phyloP scores from a whole-genome alignment of 1,140 invertebrate species.

The Lethrus apterus region DNA sequence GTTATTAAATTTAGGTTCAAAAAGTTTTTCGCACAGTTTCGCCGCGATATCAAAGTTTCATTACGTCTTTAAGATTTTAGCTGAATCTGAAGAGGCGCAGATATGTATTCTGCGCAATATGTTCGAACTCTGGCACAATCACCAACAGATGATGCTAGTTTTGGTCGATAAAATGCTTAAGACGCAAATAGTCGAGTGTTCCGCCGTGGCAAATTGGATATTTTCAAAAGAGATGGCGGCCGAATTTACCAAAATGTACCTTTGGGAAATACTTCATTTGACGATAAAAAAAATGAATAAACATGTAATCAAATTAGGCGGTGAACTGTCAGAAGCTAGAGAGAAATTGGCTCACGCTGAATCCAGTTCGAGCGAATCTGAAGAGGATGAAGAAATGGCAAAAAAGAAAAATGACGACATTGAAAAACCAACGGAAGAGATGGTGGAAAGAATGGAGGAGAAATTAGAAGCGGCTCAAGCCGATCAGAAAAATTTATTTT shows the following conservation, averaged over 20 bases:
- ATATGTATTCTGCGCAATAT: conserved; percentile 89
- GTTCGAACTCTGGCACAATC: conserved; percentile 88
- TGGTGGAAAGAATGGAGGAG: conserved; percentile 89
- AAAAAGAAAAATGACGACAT: conserved; percentile 55
- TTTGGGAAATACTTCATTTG: conserved; percentile 96
- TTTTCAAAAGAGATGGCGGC: conserved; percentile 94
- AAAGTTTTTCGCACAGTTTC: conserved; percentile 97
- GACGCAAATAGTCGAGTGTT: conserved; percentile 94
- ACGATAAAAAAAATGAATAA: conserved; percentile 97
- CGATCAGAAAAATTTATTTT: conserved; percentile 93
- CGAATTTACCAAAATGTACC: conserved; percentile 90
- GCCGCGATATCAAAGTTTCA: conserved; percentile 96
- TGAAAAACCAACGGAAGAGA: conserved; percentile 78
- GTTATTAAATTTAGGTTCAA: conserved; percentile 84
- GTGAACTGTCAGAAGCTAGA: conserved; percentile 76
- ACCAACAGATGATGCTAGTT: conserved; percentile 96
- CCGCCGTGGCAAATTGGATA: conserved; percentile 96
- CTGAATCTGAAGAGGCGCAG: conserved; percentile 92
- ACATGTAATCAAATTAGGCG: conserved; percentile 79
- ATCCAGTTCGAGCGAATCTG: conserved; percentile 69
- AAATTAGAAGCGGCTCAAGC: conserved; percentile 88
- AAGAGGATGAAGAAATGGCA: conserved; percentile 55
- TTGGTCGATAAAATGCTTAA: conserved; percentile 96
- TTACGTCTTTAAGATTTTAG: conserved; percentile 86
- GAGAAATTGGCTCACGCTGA: conserved; percentile 72